These are phyloP conservation scores for Solenopsis invicta DNA, from an alignment of 1,140 invertebrate genomes.

Conservation along the genomic window DNA sequence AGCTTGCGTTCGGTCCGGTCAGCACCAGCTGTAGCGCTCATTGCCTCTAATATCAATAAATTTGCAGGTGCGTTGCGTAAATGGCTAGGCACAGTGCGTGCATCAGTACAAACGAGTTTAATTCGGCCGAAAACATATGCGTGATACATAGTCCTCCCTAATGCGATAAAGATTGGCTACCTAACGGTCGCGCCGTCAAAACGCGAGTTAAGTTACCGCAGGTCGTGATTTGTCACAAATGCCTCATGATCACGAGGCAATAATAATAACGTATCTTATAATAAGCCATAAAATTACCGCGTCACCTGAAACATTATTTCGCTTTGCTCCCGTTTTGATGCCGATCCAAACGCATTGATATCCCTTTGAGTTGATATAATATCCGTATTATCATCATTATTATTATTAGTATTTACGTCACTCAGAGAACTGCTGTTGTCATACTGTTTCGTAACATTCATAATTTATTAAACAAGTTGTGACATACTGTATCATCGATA, in stretches of 20 bases:
- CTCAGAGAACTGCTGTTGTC: constrained; percentile 53
- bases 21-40: constrained; percentile 72
- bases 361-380: constrained; percentile 62
- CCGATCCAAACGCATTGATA: constrained; percentile 55
- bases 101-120: constrained; percentile 70
- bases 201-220: background rate
- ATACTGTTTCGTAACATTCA: constrained; percentile 41
- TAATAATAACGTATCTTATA: constrained; percentile 1
- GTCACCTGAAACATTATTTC: constrained; percentile 54
- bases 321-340: constrained; percentile 24
- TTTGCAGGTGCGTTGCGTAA: constrained; percentile 73
- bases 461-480: constrained; percentile 62
- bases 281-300: constrained; percentile 47
- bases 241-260: background rate
- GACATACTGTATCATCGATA: constrained; percentile 57
- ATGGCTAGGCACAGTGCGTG: constrained; percentile 62
- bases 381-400: constrained; percentile 56
- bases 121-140: constrained; percentile 59
- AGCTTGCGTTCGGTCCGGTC: constrained; percentile 65
- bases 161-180: constrained; percentile 43
- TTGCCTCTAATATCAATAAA: constrained; percentile 75
- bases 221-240: constrained; percentile 10
- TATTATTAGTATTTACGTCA: constrained; percentile 63
- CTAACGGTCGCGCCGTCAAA: background rate
- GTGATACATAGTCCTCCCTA: background rate